These are phyloP conservation scores for Phyllostomus hastatus DNA, from an alignment of 2,113 vertebrate species.

Conservation along the genomic window DNA sequence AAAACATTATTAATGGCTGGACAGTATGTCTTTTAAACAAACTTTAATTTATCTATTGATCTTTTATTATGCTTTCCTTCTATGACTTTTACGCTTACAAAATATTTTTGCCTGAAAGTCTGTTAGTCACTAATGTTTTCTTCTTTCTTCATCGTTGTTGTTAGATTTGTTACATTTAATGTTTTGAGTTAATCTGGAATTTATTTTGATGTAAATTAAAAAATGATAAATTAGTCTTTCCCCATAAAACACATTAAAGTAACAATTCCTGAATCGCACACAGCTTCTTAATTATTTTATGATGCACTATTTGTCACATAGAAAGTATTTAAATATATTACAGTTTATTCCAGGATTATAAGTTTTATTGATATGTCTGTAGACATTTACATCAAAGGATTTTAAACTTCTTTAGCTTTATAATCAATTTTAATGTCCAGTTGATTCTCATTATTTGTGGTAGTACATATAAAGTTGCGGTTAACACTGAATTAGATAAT, in stretches of 20 bases:
- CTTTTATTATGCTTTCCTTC: background rate
- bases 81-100: background rate
- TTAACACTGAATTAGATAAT: background rate
- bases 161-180: constrained; percentile 14
- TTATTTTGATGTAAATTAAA: background rate
- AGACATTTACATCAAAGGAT: constrained; percentile 22
- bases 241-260: background rate
- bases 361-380: background rate
- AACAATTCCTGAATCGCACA: background rate
- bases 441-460: background rate
- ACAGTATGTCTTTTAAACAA: background rate
- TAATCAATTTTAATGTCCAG: constrained; percentile 19
- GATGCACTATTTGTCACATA: background rate
- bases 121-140: background rate
- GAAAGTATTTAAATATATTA: background rate
- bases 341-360: constrained; percentile 26
- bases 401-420: background rate
- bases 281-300: constrained; percentile 2
- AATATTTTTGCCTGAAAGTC: background rate
- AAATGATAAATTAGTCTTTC: background rate
- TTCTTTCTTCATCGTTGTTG: background rate
- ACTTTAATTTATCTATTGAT: background rate
- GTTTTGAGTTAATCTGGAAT: background rate
- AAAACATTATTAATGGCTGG: background rate
- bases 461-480: background rate